Percentiles rank a stretch among this genome's conserved stretches.
Evolutionary conservation across 2,113 vertebrate species (phyloP).

Genomic region (Psilopogon haemacephalus): DNA sequence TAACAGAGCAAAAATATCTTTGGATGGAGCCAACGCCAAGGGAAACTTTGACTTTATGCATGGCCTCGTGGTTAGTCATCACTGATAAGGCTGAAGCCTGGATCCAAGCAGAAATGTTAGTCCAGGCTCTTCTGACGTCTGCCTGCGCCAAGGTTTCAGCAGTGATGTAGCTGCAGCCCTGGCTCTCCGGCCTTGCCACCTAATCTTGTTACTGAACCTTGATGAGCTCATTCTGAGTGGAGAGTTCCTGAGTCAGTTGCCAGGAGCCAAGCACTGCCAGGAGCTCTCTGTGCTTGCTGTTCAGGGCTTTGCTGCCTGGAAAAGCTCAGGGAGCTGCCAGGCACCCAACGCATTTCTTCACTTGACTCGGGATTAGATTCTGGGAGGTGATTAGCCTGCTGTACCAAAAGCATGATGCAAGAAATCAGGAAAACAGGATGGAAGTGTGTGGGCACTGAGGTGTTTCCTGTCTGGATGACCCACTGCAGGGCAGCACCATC

Average conservation of each 20-base stretch:
- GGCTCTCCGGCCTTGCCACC: fast-evolving
- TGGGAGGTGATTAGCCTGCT: not conserved
- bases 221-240: not conserved
- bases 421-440: not conserved
- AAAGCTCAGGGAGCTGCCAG: not conserved
- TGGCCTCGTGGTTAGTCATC: not conserved
- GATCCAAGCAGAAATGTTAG: not conserved
- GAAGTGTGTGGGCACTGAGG: fast-evolving
- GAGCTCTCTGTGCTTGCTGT: not conserved
- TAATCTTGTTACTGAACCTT: not conserved
- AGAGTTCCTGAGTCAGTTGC: not conserved
- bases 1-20: not conserved
- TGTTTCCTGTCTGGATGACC: not conserved
- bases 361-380: not conserved
- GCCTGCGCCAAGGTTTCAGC: not conserved
- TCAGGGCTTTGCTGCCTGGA: not conserved
- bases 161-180: fast-evolving
- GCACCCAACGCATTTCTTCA: not conserved
- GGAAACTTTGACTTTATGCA: not conserved
- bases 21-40: not conserved
- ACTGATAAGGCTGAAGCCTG: not conserved
- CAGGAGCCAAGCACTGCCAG: not conserved
- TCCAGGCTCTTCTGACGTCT: not conserved
- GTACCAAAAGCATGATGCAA: not conserved
- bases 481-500: not conserved